phyloP scores from a whole-genome alignment of 2,888 invertebrate genomes.

The Agrilus biguttatus region DNA sequence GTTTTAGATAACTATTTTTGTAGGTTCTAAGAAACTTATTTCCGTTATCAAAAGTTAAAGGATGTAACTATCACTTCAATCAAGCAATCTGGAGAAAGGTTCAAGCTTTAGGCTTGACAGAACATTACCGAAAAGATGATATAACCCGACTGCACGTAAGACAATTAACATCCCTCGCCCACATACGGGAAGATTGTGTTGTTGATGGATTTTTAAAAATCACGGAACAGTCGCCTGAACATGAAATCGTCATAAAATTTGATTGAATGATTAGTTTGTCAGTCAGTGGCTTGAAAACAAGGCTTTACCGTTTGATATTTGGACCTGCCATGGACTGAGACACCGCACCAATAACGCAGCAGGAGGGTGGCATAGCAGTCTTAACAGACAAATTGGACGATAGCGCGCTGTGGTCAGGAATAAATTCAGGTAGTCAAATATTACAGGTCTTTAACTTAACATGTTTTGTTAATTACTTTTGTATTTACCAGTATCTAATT shows the following conservation, averaged over 20 bases:
- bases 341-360: no score
- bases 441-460: no score
- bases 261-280: conserved; percentile 2
- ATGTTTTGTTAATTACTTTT: no score
- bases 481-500: no score
- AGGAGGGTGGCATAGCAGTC: no score
- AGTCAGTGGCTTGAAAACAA: no score
- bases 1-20: no score
- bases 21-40: not conserved
- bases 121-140: conserved; percentile 3
- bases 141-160: conserved; percentile 3
- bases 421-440: no score
- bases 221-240: conserved; percentile 1
- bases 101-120: conserved; percentile 5
- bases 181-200: conserved; percentile 5
- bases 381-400: no score
- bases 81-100: conserved; percentile 8
- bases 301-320: no score
- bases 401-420: no score
- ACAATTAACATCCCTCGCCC: conserved; percentile 7
- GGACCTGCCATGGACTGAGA: no score
- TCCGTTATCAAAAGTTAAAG: conserved; percentile 3
- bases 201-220: conserved; percentile 6
- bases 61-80: conserved; percentile 8
- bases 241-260: conserved; percentile 1